These are phyloP conservation scores for Lepidurus couesii DNA, from an alignment of 1,140 invertebrate genomes.

Conservation along the genomic window DNA sequence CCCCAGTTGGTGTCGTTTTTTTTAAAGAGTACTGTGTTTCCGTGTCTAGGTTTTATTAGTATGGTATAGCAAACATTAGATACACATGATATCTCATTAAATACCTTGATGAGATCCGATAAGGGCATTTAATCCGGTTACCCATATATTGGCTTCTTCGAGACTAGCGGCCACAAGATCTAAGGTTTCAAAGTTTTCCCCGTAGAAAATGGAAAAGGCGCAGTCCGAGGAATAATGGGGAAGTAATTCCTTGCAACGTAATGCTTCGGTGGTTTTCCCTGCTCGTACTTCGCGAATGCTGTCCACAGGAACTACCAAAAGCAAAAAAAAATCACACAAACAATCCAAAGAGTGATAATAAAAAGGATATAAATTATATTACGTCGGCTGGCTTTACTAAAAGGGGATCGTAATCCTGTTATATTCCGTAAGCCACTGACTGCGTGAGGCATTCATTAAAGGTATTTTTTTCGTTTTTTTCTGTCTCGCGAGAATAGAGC, in stretches of 20 bases:
- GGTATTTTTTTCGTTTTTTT: too few relatives aligned
- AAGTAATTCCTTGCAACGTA: constrained; percentile 50
- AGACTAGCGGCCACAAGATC: constrained; percentile 56
- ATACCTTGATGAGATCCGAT: constrained; percentile 47
- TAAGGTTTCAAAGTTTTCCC: constrained; percentile 55
- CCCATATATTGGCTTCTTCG: constrained; percentile 62
- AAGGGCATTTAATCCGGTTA: constrained; percentile 54
- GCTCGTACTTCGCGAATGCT: constrained; percentile 55
- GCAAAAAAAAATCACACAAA: constrained; percentile 14
- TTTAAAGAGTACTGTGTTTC: not conserved
- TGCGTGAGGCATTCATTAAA: too few relatives aligned
- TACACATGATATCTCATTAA: not conserved
- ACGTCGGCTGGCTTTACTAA: too few relatives aligned
- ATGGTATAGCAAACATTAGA: constrained; percentile 1
- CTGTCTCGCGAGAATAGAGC: too few relatives aligned
- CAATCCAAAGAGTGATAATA: too few relatives aligned
- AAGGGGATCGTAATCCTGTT: too few relatives aligned
- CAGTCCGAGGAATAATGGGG: constrained; percentile 52
- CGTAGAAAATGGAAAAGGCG: constrained; percentile 59
- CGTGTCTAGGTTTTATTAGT: not conserved
- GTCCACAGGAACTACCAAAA: constrained; percentile 51
- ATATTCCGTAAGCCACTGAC: too few relatives aligned
- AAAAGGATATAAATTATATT: too few relatives aligned
- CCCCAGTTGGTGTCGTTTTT: too few relatives aligned
- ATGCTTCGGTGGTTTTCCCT: constrained; percentile 55